Conservation (phyloP, 2,113 vertebrate species). For the Gracilinanus agilis region DNA sequence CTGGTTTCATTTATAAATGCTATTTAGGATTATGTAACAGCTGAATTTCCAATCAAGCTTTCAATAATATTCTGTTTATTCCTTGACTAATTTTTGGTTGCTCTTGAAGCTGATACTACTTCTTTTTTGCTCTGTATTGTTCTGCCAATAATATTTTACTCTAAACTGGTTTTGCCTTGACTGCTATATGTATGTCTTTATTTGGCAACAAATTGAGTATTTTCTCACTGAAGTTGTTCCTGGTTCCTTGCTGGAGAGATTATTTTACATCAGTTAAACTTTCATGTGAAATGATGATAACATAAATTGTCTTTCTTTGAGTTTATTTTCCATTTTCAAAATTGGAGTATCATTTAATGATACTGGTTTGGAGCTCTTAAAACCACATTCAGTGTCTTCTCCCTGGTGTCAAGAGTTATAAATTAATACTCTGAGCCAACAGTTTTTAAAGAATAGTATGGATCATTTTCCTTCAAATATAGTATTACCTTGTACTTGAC, state of each 20-base stretch:
- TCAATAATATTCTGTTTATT: neutral
- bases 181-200: neutral
- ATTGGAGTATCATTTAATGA: neutral
- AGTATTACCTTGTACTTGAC: neutral
- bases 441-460: neutral
- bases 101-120: neutral
- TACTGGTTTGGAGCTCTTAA: neutral
- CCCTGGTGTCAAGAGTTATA: neutral
- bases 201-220: neutral
- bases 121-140: neutral
- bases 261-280: no score
- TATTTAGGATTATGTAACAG: neutral
- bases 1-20: neutral
- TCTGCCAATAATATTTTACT: no score
- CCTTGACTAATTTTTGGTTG: neutral
- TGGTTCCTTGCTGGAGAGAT: neutral
- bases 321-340: neutral
- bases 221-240: neutral
- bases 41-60: neutral
- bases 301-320: neutral
- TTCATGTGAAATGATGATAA: no score
- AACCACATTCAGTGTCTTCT: neutral
- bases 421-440: neutral
- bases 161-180: neutral
- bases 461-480: conserved; percentile 27